Evolutionary conservation across 2,888 invertebrate species (phyloP), one percentile per base, ranked within the genome.

Genomic region (Sthenelais limicola): DNA sequence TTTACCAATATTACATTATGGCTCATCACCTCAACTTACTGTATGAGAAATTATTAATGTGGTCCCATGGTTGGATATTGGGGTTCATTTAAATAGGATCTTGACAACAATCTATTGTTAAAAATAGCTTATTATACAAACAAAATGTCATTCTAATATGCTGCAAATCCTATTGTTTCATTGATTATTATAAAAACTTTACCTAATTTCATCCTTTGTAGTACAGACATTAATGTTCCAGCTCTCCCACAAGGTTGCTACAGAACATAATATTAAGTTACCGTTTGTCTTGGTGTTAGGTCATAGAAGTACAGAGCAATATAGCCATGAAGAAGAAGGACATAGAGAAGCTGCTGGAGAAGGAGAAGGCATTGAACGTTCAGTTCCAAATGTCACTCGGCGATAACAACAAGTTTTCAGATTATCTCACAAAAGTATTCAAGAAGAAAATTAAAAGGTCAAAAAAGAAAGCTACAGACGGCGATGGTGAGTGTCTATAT

Each of bases 361-460:
- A 79, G 74, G 86, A 87, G 72, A 82, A 82, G 72, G 75, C 81
- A 1, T 76, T 87, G 38, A 77, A 84, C 73, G 77, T 77, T n/a
- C 78, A 80, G 28, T 87, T 87, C 76, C 58, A 80, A 15, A 75
- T 78, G 9, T 84, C 85, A 3, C 79, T 87, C 0, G 86, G 86
- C 49, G 87, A 88, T 33, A 86, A 93, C 70, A 93, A 93, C 82
- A 94, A 93, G 84, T 95, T 93, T 85, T 91, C 91, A 5, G 92
- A 93, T 80, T 95, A 94, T 83, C 87, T 96, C 51, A 90, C 91
- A 26, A 91, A 92, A 81, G 94, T 96, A 71, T 96, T 93, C 82
- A 93, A 92, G 83, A 96, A 94, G 84, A 94, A 93, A 82, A 94
- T 92, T 82, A 93, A 92, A 76, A 91, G 92, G 5, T 91, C 92